Percentiles rank a stretch among this genome's conserved stretches.
These are phyloP conservation scores for Psittacula derbiana DNA, from an alignment of 2,797 vertebrate species.

Conservation along the genomic window DNA sequence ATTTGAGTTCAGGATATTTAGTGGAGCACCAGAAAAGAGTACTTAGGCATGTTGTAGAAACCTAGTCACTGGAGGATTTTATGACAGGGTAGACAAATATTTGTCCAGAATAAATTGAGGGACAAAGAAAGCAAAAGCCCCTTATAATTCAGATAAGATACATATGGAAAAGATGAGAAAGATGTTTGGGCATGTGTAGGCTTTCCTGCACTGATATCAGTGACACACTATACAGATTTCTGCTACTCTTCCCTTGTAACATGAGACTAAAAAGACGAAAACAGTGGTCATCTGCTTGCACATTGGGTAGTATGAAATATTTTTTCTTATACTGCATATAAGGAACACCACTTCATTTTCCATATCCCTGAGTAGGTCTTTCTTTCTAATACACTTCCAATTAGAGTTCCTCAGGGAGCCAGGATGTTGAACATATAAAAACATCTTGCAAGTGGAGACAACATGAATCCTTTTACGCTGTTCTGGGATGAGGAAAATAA, in stretches of 20 bases:
- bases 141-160: not conserved
- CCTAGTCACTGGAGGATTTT: not conserved
- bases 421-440: not conserved
- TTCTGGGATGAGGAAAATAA: not conserved
- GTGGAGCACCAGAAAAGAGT: not conserved
- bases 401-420: not conserved
- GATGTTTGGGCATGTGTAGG: not conserved
- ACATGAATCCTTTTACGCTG: not conserved
- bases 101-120: not conserved
- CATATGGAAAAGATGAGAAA: not conserved
- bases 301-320: not conserved
- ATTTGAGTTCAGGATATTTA: not conserved
- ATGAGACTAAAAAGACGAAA: not conserved
- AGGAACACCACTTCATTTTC: not conserved
- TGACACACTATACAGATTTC: not conserved
- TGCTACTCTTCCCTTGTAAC: not conserved
- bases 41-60: not conserved
- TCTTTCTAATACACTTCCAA: not conserved
- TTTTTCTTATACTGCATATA: not conserved
- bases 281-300: not conserved
- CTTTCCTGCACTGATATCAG: not conserved
- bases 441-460: not conserved
- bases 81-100: not conserved
- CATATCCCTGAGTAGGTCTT: not conserved
- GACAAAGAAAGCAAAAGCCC: not conserved